phyloP scores from a whole-genome alignment of 2,888 invertebrate species.

The Morpho helenor region DNA sequence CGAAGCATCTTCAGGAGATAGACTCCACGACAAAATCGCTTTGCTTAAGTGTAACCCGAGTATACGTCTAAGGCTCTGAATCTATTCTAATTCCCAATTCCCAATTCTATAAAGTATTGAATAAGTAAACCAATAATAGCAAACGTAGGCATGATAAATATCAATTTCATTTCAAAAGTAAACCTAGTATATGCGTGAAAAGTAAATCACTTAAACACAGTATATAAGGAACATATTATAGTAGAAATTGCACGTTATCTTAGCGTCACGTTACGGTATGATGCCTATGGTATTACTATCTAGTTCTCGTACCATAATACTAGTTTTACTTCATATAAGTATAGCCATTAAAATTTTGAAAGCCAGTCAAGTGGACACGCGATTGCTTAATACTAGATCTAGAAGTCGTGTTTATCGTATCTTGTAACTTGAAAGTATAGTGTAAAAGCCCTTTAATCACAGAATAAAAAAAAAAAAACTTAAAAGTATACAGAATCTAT shows the following conservation, averaged over 20 bases:
- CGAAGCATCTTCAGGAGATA: no score
- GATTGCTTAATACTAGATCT: slow-evolving; percentile 16
- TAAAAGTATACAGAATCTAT: not conserved
- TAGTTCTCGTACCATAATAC: slow-evolving; percentile 10
- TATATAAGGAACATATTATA: slow-evolving; percentile 4
- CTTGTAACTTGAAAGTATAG: no score
- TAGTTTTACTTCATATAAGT: not conserved
- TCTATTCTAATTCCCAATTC: no score
- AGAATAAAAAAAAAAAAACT: no score
- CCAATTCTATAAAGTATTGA: no score
- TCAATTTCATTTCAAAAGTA: no score
- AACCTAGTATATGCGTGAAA: slow-evolving; percentile 10
- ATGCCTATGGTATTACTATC: slow-evolving; percentile 11
- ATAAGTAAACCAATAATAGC: no score
- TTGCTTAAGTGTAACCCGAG: no score
- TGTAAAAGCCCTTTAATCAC: no score
- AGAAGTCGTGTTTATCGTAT: not conserved
- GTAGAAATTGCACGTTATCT: slow-evolving; percentile 14
- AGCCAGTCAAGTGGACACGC: slow-evolving; percentile 7
- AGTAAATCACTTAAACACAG: slow-evolving; percentile 20
- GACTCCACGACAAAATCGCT: no score
- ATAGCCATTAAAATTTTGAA: slow-evolving; percentile 13
- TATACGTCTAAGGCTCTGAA: no score
- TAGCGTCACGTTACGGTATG: not conserved
- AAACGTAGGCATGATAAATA: no score